Evolutionary conservation across 2,888 invertebrate genomes (phyloP).

Genomic region (Sarcophaga carnaria): DNA sequence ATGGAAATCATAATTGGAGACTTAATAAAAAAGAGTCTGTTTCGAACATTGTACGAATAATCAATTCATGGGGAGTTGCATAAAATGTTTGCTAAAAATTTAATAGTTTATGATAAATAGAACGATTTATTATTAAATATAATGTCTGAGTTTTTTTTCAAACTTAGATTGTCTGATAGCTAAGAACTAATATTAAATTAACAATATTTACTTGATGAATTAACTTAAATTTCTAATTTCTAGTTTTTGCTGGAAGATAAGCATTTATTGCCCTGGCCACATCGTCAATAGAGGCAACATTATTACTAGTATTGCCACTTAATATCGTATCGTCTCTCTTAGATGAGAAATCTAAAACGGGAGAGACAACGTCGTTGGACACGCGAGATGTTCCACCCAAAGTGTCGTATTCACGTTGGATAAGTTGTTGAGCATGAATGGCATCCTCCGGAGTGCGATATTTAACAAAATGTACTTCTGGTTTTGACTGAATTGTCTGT

Average conservation of each 20-base stretch:
- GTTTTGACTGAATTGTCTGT: slow-evolving; percentile 73
- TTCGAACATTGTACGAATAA: no score
- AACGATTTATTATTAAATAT: not conserved
- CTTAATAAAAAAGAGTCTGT: no score
- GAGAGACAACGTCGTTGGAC: slow-evolving; percentile 75
- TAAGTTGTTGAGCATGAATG: slow-evolving; percentile 75
- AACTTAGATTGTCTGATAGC: not conserved
- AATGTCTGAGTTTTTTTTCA: not conserved
- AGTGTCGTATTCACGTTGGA: slow-evolving; percentile 76
- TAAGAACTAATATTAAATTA: not conserved
- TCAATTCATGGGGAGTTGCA: no score
- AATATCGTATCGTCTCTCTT: not conserved
- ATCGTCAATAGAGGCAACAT: not conserved
- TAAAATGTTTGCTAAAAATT: no score
- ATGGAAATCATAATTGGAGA: no score
- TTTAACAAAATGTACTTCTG: slow-evolving; percentile 79
- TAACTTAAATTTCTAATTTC: not conserved
- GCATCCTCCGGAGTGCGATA: slow-evolving; percentile 79
- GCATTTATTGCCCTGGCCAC: slow-evolving; percentile 21
- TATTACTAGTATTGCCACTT: not conserved
- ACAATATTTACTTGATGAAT: not conserved
- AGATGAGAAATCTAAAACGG: slow-evolving; percentile 76
- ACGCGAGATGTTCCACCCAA: slow-evolving; percentile 73
- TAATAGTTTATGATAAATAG: no score
- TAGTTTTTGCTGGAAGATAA: slow-evolving; percentile 50